These are phyloP conservation scores for Conus canariensis DNA, from an alignment of 2,888 invertebrate species.

Conservation along the genomic window DNA sequence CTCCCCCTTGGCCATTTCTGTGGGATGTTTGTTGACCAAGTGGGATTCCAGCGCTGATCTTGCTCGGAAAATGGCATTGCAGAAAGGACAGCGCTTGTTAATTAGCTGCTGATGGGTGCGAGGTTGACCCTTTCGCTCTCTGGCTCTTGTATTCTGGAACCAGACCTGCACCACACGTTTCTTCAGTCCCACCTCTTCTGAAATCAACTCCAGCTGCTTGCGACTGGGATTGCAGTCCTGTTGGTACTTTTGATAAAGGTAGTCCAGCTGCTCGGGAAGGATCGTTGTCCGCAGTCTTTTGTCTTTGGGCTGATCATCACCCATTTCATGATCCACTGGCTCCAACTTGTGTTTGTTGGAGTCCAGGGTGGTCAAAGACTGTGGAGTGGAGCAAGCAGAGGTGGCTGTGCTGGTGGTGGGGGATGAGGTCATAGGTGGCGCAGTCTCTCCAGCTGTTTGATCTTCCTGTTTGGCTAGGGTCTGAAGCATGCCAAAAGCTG, in stretches of 20 bases:
- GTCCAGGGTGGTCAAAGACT: slow-evolving; percentile 35
- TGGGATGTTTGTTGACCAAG: slow-evolving; percentile 94
- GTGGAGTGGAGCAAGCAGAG: neutral
- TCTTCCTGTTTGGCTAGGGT: slow-evolving; percentile 82
- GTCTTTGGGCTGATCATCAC: slow-evolving; percentile 88
- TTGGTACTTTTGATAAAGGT: slow-evolving; percentile 98
- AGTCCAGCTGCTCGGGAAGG: slow-evolving; percentile 97
- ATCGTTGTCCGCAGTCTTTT: slow-evolving; percentile 97
- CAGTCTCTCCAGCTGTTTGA: slow-evolving; percentile 32
- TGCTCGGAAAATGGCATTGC: slow-evolving; percentile 95
- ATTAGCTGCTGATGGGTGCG: slow-evolving; percentile 97
- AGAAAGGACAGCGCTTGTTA: slow-evolving; percentile 97
- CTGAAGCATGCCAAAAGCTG: slow-evolving; percentile 93
- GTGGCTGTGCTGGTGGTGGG: slow-evolving; percentile 31
- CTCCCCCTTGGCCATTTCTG: slow-evolving; percentile 93
- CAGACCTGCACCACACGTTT: slow-evolving; percentile 98
- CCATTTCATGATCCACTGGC: slow-evolving; percentile 79
- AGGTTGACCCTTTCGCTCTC: slow-evolving; percentile 89
- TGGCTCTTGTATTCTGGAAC: slow-evolving; percentile 94
- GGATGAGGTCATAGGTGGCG: neutral
- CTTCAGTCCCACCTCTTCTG: slow-evolving; percentile 96
- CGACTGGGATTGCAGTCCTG: slow-evolving; percentile 98
- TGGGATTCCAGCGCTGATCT: slow-evolving; percentile 96
- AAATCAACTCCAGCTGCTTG: slow-evolving; percentile 98
- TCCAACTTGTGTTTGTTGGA: slow-evolving; percentile 67